Base-by-base conservation (phyloP, 1,140 invertebrate genomes). In the Chelonus insularis region DNA sequence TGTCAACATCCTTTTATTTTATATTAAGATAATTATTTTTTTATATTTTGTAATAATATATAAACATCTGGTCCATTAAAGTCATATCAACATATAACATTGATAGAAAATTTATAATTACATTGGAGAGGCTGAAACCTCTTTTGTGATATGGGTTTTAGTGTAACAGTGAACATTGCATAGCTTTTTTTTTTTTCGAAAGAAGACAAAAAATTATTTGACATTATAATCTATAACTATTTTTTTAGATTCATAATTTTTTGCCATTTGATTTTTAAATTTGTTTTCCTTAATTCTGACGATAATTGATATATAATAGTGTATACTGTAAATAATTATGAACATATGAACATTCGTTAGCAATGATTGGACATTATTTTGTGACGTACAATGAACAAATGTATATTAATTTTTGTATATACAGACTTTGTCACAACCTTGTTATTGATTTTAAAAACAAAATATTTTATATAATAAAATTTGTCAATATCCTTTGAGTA, bases 51-150 rank as follows among this genome's bases (percentile, higher is more conserved):
- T 78, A 75, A 73, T 79, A 76, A 76, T 78, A 75, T 81, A 78
- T 79, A 80, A 81, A 80, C 72, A 79, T 78, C 74, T 81, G 79
- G 77, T 81, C 76, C 78, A 72, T 79, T 78, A 77, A 68, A 79
- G 57, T 69, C 69, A 66, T 69, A 65, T 68, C 60, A 75, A 78
- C 74, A 77, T 76, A 73, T 77, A 81, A 80, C 78, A 75, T 75
- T 75, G 72, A 81, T 80, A 81, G 76, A 81, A 81, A 77, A 81
- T 78, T 77, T 12, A 73, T 78, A 76, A 70, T 72, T 71, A 76
- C 59, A 70, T 64, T 78, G 77, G 74, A 78, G 68, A 77, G 72
- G 74, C 69, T 63, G 52, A 68, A 72, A 69, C 71, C 68, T 75
- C 55, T 70, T 68, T 70, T 73, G 65, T 79, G 76, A 78, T 80